These are phyloP conservation scores for Anodontia alba DNA, from an alignment of 2,888 invertebrate species.

Conservation along the genomic window DNA sequence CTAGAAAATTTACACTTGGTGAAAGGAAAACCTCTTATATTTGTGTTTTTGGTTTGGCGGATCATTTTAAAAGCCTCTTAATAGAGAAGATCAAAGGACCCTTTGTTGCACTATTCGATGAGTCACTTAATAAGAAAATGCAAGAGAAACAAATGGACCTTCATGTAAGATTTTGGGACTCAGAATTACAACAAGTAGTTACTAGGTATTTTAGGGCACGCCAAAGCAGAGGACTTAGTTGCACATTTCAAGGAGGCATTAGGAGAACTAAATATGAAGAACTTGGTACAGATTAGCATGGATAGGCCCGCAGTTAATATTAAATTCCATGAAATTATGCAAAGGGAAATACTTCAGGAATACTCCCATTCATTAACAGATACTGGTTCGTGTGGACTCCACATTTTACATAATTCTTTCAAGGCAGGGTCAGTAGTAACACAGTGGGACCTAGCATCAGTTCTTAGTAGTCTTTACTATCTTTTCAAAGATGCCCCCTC, in stretches of 20 bases:
- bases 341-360: too few relatives aligned
- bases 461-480: conserved; percentile 67
- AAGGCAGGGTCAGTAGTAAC: conserved; percentile 38
- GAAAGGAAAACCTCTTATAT: conserved; percentile 36
- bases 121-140: conserved; percentile 39
- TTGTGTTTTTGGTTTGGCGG: conserved; percentile 33
- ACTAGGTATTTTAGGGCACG: conserved; percentile 31
- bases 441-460: conserved; percentile 56
- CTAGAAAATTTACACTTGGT: conserved; percentile 35
- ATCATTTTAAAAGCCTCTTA: conserved; percentile 22
- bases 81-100: conserved; percentile 25
- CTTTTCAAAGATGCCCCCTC: conserved; percentile 77
- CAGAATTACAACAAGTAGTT: conserved; percentile 15
- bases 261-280: conserved; percentile 11
- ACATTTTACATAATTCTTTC: conserved; percentile 59
- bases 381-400: conserved; percentile 62
- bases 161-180: conserved; percentile 38
- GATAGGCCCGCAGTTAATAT: conserved; percentile 28
- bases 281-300: conserved; percentile 41
- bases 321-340: too few relatives aligned
- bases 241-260: conserved; percentile 26
- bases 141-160: conserved; percentile 62
- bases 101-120: conserved; percentile 53
- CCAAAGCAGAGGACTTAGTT: conserved; percentile 24
- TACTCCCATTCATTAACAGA: conserved; percentile 35